Evolutionary conservation across 2,113 vertebrate species (phyloP), one percentile per base, ranked within the genome.

Genomic region (Mystacornis crossleyi): DNA sequence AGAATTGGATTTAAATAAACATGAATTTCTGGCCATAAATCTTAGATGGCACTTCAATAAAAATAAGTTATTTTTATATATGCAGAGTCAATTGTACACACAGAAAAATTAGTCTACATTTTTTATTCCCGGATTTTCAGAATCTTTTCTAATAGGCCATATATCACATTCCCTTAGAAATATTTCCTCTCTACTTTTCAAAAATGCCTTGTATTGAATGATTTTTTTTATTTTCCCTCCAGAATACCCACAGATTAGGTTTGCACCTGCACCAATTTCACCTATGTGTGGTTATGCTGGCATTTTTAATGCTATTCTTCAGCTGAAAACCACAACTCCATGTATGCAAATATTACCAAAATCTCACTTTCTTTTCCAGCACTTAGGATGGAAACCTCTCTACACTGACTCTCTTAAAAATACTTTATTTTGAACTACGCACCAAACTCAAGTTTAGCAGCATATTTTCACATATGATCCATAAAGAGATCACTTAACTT

Each of bases 91-190:
- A 42, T 28, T 51, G 47, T 36, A 83, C 13, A 33, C 3, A 84
- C 20, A 81, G 60, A 94, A 85, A 85, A 95, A 88, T 72, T 38
- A 79, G 38, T 25, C 14, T 62, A 62, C 29, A 54, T 71, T 29
- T 51, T 58, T 74, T 65, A 74, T 45, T 81, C 64, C 14, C 13
- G 65, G 29, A 92, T 89, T 80, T 78, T 88, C 45, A 82, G 72
- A 54, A 55, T 57, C n/a, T 81, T 85, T 81, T 83, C 43, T 88
- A 73, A 79, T 42, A 83, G 43, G 26, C 38, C 38, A 77, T 48
- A 64, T 26, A 92, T 90, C 80, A 92, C n/a, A 69, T 87, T 80
- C 67, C 71, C 50, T 90, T 36, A 93, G 60, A 83, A 95, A 79
- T 21, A 97, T 25, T 58, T 91, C 53, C 61, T 43, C 42, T 36